Percentiles rank a stretch among this genome's conserved stretches.
These are phyloP conservation scores for Anadara kagoshimensis DNA, from an alignment of 1,140 invertebrate genomes.

Conservation along the genomic window DNA sequence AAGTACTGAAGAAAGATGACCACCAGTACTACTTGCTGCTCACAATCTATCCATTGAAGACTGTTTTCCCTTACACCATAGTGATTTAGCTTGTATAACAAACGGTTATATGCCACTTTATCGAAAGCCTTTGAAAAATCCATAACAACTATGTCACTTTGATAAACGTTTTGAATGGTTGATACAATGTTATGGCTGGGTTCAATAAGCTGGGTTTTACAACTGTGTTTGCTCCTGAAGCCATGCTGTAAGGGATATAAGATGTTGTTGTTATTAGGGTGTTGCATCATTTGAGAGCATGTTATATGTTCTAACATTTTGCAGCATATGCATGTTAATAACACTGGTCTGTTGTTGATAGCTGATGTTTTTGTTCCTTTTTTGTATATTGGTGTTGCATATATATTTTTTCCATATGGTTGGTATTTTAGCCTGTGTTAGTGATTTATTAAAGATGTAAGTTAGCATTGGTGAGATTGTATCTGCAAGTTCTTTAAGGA, in stretches of 20 bases:
- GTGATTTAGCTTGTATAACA: no score
- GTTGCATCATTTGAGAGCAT: no score
- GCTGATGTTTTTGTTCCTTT: conserved; percentile 24
- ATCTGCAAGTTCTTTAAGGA: conserved; percentile 35
- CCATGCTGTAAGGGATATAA: conserved; percentile 41
- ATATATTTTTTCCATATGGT: conserved; percentile 21
- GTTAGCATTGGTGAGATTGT: conserved; percentile 18
- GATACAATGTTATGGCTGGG: conserved; percentile 12
- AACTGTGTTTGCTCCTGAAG: conserved; percentile 23
- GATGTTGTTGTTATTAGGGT: conserved; percentile 26
- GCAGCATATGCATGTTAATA: conserved; percentile 13
- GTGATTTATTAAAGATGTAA: conserved; percentile 21
- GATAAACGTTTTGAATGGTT: conserved; percentile 5
- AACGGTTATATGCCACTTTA: no score
- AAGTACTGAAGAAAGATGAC: neutral
- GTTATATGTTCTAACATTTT: conserved; percentile 26
- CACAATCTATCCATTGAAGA: neutral
- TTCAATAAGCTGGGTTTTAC: conserved; percentile 34
- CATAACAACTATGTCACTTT: conserved; percentile 25
- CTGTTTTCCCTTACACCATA: no score
- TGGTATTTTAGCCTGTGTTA: conserved; percentile 15
- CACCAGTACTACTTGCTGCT: neutral
- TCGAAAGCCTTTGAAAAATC: conserved; percentile 53
- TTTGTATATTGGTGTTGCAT: conserved; percentile 20
- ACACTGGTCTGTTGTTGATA: conserved; percentile 23